These are phyloP conservation scores for Drosophila ironensis DNA, from an alignment of 1,140 invertebrate species.

Conservation along the genomic window DNA sequence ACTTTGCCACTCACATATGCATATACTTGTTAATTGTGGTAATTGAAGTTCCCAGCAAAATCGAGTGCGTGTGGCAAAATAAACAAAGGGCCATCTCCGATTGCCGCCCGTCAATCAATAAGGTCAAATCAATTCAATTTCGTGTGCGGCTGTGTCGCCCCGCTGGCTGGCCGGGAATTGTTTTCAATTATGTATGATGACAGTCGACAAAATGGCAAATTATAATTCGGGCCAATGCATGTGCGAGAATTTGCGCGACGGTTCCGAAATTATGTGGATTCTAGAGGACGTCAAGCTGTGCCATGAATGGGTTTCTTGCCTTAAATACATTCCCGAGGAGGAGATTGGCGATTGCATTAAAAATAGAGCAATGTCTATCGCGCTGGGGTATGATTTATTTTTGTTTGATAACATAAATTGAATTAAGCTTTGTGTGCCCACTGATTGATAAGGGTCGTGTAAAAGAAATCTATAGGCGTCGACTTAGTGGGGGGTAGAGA, in stretches of 20 bases:
- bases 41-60: constrained; percentile 44
- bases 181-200: constrained; percentile 68
- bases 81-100: constrained; percentile 36
- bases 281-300: constrained; percentile 31
- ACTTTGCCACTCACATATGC: constrained; percentile 16
- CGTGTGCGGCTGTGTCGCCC: constrained; percentile 21
- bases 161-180: constrained; percentile 47
- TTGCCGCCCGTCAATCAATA: constrained; percentile 64
- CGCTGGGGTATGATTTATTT: too few species aligned
- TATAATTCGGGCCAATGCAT: constrained; percentile 26
- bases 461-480: too few species aligned
- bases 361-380: too few species aligned
- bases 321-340: not conserved
- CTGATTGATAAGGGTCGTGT: constrained; percentile 27
- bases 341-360: too few species aligned
- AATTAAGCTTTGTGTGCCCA: too few species aligned
- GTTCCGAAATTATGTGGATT: constrained; percentile 6
- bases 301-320: constrained; percentile 32
- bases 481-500: too few species aligned
- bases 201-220: constrained; percentile 38
- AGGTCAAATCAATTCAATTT: constrained; percentile 71
- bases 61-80: constrained; percentile 28
- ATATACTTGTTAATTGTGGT: constrained; percentile 35
- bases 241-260: constrained; percentile 9
- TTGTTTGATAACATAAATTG: too few species aligned